Conservation (phyloP, 2,888 invertebrate genomes). For the Athrips mouffetella region DNA sequence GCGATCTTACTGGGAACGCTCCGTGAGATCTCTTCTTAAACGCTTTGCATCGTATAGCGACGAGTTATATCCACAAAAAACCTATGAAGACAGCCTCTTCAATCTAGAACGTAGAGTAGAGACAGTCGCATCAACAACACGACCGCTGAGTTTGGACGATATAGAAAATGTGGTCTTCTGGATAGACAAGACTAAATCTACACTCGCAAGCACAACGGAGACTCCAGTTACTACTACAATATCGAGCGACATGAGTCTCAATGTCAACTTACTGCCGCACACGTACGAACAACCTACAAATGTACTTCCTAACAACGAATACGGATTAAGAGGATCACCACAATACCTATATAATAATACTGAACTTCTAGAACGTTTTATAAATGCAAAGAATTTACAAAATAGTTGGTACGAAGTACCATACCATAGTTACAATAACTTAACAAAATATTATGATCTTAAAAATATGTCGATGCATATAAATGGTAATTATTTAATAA, state of each 20-base stretch:
- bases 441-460: too few relatives aligned
- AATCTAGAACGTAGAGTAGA: constrained; percentile 60
- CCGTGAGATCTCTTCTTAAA: constrained; percentile 54
- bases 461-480: too few relatives aligned
- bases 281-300: neutral
- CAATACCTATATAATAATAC: too few relatives aligned
- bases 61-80: constrained; percentile 37
- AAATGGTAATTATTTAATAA: too few relatives aligned
- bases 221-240: constrained; percentile 5
- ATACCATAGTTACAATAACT: too few relatives aligned
- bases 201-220: constrained; percentile 24
- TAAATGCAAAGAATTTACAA: too few relatives aligned
- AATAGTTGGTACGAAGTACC: too few relatives aligned
- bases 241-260: constrained; percentile 35
- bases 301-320: neutral
- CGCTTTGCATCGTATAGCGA: constrained; percentile 27
- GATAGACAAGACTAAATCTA: constrained; percentile 34
- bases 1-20: constrained; percentile 62
- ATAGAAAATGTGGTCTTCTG: constrained; percentile 58
- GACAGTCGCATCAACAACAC: constrained; percentile 40
- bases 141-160: constrained; percentile 48
- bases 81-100: constrained; percentile 47
- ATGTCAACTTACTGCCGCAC: constrained; percentile 47
- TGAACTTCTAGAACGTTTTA: too few relatives aligned
- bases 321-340: neutral